These are phyloP conservation scores for Mixornis gularis DNA, from an alignment of 2,113 vertebrate genomes.

Conservation along the genomic window DNA sequence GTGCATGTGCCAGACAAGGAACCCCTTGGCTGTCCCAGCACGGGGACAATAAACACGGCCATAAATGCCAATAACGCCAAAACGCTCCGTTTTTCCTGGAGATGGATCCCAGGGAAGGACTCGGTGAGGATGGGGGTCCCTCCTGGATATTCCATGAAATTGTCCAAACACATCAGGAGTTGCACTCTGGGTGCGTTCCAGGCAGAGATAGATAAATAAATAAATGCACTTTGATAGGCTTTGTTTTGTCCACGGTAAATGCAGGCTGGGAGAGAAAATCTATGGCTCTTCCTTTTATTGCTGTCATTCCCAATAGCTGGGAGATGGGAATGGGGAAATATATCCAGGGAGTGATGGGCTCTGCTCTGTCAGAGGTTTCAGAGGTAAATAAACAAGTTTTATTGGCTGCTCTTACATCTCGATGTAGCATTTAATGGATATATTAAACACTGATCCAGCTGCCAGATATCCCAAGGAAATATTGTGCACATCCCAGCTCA, in stretches of 20 bases:
- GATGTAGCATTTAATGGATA: conserved; percentile 34
- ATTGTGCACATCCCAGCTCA: neutral
- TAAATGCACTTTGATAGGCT: neutral
- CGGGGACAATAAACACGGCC: neutral
- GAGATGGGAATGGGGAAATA: conserved; percentile 7
- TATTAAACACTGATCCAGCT: conserved; percentile 25
- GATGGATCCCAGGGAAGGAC: neutral
- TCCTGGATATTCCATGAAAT: conserved; percentile 14
- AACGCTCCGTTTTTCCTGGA: neutral
- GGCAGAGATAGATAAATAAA: conserved; percentile 7
- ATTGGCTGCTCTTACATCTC: conserved; percentile 28
- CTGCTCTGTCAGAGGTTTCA: conserved; percentile 10
- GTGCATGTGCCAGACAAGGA: neutral
- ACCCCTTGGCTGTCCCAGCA: neutral
- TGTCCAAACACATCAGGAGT: neutral
- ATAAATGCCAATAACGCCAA: conserved; percentile 18
- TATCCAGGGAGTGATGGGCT: neutral
- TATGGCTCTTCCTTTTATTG: neutral
- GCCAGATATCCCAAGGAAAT: conserved; percentile 19
- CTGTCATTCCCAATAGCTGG: conserved; percentile 4
- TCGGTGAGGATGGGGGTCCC: neutral
- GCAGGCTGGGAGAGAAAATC: neutral
- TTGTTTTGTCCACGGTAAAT: conserved; percentile 23
- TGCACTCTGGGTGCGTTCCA: neutral
- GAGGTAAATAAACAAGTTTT: conserved; percentile 60